Conservation (phyloP, 2,113 vertebrate species). For the Nothoprocta pentlandii region DNA sequence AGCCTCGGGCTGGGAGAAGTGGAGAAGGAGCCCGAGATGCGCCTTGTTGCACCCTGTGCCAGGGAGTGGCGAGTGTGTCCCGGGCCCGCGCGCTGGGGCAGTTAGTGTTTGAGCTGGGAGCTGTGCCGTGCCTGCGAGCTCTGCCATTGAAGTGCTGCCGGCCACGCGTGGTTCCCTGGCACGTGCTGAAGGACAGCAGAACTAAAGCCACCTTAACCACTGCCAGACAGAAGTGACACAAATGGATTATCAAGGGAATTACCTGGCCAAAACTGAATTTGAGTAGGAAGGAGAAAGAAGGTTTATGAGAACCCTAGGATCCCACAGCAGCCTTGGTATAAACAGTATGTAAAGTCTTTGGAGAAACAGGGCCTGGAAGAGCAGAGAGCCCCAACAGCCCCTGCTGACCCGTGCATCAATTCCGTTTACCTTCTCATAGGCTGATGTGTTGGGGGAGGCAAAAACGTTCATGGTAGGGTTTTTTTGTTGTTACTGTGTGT, state of each 20-base stretch:
- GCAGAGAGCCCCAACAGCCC: background rate
- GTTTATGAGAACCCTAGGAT: no score
- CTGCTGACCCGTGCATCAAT: no score
- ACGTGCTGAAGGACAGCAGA: background rate
- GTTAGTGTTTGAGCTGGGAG: background rate
- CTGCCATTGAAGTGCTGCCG: background rate
- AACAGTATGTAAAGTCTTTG: background rate
- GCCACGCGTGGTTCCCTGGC: rapidly evolving
- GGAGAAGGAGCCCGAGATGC: no score
- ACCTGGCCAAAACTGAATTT: background rate
- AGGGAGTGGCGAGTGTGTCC: no score
- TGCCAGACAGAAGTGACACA: background rate
- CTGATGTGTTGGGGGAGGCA: background rate
- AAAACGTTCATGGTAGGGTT: background rate
- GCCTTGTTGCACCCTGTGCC: no score
- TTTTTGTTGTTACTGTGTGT: no score
- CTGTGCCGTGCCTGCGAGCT: background rate
- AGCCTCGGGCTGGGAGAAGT: no score
- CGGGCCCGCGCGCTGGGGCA: rapidly evolving
- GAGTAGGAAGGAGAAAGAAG: background rate
- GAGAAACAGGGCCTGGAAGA: background rate
- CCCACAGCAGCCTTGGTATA: background rate
- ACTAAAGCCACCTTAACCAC: background rate
- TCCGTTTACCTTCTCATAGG: background rate
- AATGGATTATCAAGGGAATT: background rate